phyloP scores from a whole-genome alignment of 2,113 vertebrate species.

The Globicephala melas region DNA sequence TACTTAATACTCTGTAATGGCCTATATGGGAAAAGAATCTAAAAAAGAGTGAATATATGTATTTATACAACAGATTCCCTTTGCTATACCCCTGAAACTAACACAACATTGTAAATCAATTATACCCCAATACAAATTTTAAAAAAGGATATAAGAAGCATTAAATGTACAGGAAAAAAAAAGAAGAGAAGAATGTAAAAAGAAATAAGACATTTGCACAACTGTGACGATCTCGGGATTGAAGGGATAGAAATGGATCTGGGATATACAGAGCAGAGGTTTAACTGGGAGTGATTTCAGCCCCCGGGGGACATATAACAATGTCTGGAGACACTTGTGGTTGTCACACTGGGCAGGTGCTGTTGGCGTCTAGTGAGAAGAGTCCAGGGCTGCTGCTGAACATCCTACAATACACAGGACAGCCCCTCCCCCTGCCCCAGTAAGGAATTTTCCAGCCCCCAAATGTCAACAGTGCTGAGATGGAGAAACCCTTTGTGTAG shows the following conservation, averaged over 20 bases:
- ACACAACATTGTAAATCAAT: no score
- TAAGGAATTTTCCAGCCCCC: no score
- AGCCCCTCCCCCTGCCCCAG: rapidly evolving
- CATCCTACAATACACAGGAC: rapidly evolving
- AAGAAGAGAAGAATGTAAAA: not conserved
- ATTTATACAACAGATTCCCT: no score
- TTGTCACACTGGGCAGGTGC: not conserved
- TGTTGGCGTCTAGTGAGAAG: not conserved
- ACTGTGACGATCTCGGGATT: not conserved
- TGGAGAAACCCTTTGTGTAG: not conserved
- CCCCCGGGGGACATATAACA: rapidly evolving
- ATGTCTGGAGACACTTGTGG: not conserved
- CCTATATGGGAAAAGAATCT: no score
- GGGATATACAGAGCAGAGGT: not conserved
- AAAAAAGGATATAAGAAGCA: no score
- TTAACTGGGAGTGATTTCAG: no score
- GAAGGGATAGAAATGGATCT: not conserved
- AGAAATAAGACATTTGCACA: not conserved
- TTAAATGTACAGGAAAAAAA: not conserved
- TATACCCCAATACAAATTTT: no score
- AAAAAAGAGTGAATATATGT: no score
- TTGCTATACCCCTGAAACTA: no score
- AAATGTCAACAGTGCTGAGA: not conserved
- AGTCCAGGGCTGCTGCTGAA: not conserved
- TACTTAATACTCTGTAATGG: no score